Evolutionary conservation across 2,113 vertebrate species (phyloP).

Genomic region (Prunella himalayana): DNA sequence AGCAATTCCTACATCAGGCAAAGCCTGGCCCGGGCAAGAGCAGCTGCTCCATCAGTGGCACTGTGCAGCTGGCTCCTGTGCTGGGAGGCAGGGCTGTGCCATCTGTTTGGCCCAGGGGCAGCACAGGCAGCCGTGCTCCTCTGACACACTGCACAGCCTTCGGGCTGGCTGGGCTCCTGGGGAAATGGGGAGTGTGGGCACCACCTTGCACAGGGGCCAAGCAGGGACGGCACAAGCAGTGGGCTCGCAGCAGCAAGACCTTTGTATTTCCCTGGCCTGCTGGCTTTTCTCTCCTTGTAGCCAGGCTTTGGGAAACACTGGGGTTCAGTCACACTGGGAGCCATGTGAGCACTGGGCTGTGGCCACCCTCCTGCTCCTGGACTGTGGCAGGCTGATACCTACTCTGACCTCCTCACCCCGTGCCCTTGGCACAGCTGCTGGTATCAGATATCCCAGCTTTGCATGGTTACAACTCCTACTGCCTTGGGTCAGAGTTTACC

Average conservation of each 20-base stretch:
- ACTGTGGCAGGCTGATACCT: slow-evolving; percentile 12
- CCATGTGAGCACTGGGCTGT: background rate
- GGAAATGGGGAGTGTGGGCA: background rate
- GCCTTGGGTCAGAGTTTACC: background rate
- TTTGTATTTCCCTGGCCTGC: background rate
- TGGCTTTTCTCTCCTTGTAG: background rate
- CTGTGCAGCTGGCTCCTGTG: background rate
- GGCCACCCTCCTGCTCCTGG: background rate
- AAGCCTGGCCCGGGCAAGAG: background rate
- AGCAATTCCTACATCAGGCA: background rate
- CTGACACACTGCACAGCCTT: background rate
- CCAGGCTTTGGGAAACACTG: background rate
- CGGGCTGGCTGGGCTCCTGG: background rate
- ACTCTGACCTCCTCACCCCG: slow-evolving; percentile 20
- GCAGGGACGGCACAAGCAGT: fast-evolving
- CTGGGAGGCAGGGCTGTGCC: fast-evolving
- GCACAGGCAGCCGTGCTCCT: background rate
- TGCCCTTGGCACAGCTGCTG: slow-evolving; percentile 22
- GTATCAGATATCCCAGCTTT: background rate
- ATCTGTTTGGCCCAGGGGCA: background rate
- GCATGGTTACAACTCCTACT: background rate
- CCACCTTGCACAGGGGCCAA: fast-evolving
- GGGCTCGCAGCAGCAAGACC: background rate
- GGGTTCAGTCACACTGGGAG: slow-evolving; percentile 9
- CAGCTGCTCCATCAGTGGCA: background rate